These are phyloP conservation scores for Diabrotica virgifera DNA, from an alignment of 1,140 invertebrate genomes.

Conservation along the genomic window DNA sequence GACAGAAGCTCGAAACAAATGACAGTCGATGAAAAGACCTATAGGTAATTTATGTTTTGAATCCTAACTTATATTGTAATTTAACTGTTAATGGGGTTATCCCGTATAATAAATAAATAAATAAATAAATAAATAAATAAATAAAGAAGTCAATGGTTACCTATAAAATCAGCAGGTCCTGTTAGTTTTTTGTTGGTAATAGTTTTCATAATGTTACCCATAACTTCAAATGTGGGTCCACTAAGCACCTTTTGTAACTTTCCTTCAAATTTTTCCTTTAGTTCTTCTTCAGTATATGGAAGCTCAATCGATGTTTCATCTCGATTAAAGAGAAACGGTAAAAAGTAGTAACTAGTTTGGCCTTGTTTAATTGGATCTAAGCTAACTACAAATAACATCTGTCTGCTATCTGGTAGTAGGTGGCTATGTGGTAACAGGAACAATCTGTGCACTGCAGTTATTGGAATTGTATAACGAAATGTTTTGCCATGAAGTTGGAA, in stretches of 20 bases:
- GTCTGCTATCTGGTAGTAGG: conserved; percentile 93
- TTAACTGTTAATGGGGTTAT: no score
- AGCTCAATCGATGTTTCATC: conserved; percentile 95
- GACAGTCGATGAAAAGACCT: no score
- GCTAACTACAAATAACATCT: conserved; percentile 98
- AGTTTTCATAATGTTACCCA: conserved; percentile 95
- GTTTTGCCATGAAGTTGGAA: conserved; percentile 99
- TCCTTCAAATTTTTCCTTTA: conserved; percentile 92
- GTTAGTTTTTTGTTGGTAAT: conserved; percentile 94
- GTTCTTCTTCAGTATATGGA: conserved; percentile 85
- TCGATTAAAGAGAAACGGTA: conserved; percentile 91
- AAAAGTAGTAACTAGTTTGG: conserved; percentile 94
- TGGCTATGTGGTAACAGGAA: conserved; percentile 97
- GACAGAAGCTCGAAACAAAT: no score
- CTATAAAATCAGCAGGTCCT: conserved; percentile 87
- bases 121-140: no score
- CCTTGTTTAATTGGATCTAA: conserved; percentile 99
- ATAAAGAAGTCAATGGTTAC: conserved; percentile 43
- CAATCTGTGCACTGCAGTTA: conserved; percentile 90
- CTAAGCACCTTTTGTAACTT: conserved; percentile 88
- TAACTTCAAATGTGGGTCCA: conserved; percentile 92
- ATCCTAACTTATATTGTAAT: no score
- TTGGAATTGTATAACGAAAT: conserved; percentile 99
- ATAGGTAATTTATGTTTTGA: no score
- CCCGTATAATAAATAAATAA: no score